Evolutionary conservation across 2,113 vertebrate species (phyloP), one percentile per base, ranked within the genome.

Genomic region (Calyptomena viridis): DNA sequence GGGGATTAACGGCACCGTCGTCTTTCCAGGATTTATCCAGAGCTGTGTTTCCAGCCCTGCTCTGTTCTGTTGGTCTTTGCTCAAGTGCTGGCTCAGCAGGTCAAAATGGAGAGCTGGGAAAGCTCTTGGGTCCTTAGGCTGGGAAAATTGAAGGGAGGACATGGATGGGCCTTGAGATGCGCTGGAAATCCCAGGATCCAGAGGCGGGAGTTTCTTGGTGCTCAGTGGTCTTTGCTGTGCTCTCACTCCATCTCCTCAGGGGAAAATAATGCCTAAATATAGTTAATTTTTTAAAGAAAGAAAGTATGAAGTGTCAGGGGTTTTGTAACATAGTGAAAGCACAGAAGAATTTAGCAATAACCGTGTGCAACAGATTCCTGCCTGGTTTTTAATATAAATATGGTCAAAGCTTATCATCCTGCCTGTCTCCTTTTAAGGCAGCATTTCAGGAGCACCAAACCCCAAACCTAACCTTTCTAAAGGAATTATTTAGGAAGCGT

Each of bases 361-460:
- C 25, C 20, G 18, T 5, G 11, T 7, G 20, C 1, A 5, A 16
- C 62, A 56, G 60, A 92, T 35, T 50, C 55, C 55, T 58, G 82
- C 53, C 59, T 6, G 0, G 49, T 60, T 83, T 88, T 56, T 66
- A 44, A 80, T 76, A 60, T 89, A 44, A 92, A 40, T 42, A 39
- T 9, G 72, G 59, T 22, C 53, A 23, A 21, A 47, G 91, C 67
- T 75, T 53, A 59, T 84, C 53, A 16, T 49, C n/a, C 63, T 0
- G 1, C 24, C 44, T 35, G 8, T 88, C 83, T 96, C 94, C 96
- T 96, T 95, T 92, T 96, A 95, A 93, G 94, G 93, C 21, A 84
- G 72, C 33, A n/a, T 64, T 69, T 75, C 47, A 46, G 83, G 25
- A 88, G 68, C 47, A 33, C 67, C 27, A 12, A 68, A 33, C 8